These are phyloP conservation scores for Melipona beecheii DNA, from an alignment of 2,888 invertebrate genomes.

Conservation along the genomic window DNA sequence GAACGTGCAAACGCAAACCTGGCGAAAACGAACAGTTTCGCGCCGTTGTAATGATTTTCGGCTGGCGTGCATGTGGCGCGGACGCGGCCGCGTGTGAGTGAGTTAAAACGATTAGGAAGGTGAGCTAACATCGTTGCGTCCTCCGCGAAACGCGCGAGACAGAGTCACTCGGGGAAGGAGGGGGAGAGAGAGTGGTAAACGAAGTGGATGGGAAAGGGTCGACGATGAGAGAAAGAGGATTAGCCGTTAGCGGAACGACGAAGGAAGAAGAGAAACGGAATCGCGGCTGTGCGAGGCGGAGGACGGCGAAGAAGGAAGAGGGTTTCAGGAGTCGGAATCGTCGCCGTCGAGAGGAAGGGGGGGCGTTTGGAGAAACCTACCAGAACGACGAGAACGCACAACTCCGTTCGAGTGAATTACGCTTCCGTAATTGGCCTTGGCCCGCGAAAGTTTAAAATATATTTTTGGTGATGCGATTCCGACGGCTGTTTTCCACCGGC, in stretches of 20 bases:
- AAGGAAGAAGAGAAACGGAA: constrained; percentile 7
- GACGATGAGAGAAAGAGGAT: constrained; percentile 20
- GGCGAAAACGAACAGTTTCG: constrained; percentile 66
- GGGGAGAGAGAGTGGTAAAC: constrained; percentile 45
- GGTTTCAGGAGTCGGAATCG: neutral
- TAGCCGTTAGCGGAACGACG: constrained; percentile 24
- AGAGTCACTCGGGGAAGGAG: constrained; percentile 9
- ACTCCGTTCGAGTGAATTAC: constrained; percentile 73
- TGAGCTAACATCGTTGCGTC: constrained; percentile 68
- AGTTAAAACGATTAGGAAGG: constrained; percentile 79
- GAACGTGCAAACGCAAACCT: constrained; percentile 55
- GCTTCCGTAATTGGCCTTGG: constrained; percentile 74
- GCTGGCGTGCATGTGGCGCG: constrained; percentile 48
- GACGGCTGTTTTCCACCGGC: constrained; percentile 56
- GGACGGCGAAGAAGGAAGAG: neutral
- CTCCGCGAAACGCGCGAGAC: constrained; percentile 50
- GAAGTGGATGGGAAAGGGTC: constrained; percentile 22
- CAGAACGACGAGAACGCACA: constrained; percentile 10
- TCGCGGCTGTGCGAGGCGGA: neutral
- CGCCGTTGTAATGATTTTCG: constrained; percentile 71
- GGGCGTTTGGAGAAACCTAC: neutral
- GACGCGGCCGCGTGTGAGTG: constrained; percentile 59
- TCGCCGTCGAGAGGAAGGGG: neutral
- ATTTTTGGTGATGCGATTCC: constrained; percentile 75
- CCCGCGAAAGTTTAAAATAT: constrained; percentile 74